phyloP scores from a whole-genome alignment of 2,888 invertebrate species.

The Drosophila paranaensis region DNA sequence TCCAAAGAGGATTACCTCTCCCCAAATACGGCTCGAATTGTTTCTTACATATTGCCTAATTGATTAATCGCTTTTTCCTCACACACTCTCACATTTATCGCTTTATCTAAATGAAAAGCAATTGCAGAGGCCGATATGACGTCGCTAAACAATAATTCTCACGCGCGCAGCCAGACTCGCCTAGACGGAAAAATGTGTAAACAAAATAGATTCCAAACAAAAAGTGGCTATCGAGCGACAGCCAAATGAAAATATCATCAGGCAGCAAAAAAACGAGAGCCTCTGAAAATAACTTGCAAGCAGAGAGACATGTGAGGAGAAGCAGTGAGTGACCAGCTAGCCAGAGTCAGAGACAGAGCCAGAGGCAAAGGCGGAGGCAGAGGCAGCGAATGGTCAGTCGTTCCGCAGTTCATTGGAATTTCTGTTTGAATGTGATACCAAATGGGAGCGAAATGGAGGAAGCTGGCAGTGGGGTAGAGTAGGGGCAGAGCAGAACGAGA shows the following conservation, averaged over 20 bases:
- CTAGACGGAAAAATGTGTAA: constrained; percentile 19
- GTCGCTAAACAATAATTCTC: constrained; percentile 48
- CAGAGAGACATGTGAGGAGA: background rate
- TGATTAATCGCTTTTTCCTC: constrained; percentile 6
- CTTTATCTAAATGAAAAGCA: background rate
- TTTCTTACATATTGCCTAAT: constrained; percentile 3
- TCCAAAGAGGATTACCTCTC: background rate
- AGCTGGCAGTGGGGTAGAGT: constrained; percentile 21
- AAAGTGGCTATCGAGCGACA: constrained; percentile 31
- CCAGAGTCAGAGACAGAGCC: constrained; percentile 1
- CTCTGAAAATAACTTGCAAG: constrained; percentile 1
- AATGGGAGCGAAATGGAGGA: constrained; percentile 45
- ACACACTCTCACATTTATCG: background rate
- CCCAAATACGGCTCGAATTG: no score
- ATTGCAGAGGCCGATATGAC: constrained; percentile 13
- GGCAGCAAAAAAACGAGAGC: constrained; percentile 31
- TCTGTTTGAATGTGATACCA: constrained; percentile 47
- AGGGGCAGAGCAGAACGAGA: constrained; percentile 14
- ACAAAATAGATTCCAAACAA: constrained; percentile 50
- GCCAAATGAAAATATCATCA: constrained; percentile 48
- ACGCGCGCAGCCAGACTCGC: constrained; percentile 42
- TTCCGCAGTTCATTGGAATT: constrained; percentile 57
- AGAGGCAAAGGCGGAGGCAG: background rate
- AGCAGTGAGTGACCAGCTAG: constrained; percentile 25
- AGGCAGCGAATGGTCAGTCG: constrained; percentile 47